These are phyloP conservation scores for Cygnus atratus DNA, from an alignment of 2,113 vertebrate species.

Conservation along the genomic window DNA sequence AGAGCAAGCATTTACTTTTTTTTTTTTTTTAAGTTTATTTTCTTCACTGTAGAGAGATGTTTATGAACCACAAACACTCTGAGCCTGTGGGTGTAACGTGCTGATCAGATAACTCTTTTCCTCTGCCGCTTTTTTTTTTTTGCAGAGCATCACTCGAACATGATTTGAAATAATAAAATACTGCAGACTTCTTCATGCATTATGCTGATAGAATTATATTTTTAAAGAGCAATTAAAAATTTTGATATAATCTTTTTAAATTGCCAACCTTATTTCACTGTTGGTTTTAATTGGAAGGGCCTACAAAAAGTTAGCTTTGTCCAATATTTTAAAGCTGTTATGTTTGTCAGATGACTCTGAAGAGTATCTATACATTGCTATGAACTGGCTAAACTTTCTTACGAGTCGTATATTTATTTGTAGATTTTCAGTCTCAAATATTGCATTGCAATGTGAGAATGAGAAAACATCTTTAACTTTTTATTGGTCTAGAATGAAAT, in stretches of 20 bases:
- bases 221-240: neutral
- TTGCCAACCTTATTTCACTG: neutral
- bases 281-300: neutral
- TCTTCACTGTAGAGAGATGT: neutral
- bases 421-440: neutral
- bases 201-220: no score
- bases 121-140: slow-evolving; percentile 55
- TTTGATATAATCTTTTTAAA: neutral
- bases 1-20: neutral
- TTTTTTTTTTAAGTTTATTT: neutral
- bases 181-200: no score
- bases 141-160: neutral
- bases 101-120: slow-evolving; percentile 74
- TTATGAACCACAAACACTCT: slow-evolving; percentile 63
- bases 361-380: neutral
- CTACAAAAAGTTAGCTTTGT: neutral
- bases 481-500: no score
- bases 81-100: slow-evolving; percentile 23
- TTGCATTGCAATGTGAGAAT: neutral
- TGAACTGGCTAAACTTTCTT: neutral
- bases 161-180: neutral
- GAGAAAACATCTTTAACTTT: no score
- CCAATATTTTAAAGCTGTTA: fast-evolving
- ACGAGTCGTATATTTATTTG: neutral
- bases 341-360: neutral